Percentiles rank a stretch among this genome's conserved stretches.
Conservation (phyloP, 2,888 invertebrate species). For the Acholoe squamosa region DNA sequence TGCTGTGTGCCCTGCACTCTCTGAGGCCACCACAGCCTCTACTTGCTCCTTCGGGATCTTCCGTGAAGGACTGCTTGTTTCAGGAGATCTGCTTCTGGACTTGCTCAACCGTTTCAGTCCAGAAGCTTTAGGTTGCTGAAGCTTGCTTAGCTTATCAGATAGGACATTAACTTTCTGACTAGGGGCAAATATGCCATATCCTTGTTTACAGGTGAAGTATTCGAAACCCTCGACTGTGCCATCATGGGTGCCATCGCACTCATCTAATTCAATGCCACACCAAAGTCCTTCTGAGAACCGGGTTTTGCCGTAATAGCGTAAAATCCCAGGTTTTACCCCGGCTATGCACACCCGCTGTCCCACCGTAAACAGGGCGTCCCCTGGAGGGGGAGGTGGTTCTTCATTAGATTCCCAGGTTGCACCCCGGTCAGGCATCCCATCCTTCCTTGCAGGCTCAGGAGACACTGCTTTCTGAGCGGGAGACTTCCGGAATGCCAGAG, state of each 20-base stretch:
- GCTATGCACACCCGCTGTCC: constrained; percentile 84
- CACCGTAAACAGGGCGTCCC: constrained; percentile 68
- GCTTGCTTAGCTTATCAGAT: constrained; percentile 2
- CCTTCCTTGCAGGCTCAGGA: not conserved
- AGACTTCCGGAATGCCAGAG: constrained; percentile 29
- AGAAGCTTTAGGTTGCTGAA: constrained; percentile 49
- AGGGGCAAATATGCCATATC: constrained; percentile 87
- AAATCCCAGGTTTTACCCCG: constrained; percentile 84
- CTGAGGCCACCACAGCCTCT: not conserved
- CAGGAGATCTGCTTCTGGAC: constrained; percentile 33
- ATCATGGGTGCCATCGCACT: constrained; percentile 87
- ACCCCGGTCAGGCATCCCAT: constrained; percentile 27
- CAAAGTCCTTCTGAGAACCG: constrained; percentile 86
- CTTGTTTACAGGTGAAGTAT: constrained; percentile 87
- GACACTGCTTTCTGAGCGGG: not conserved
- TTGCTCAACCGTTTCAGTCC: constrained; percentile 30
- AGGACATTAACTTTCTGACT: constrained; percentile 84
- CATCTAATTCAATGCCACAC: constrained; percentile 87
- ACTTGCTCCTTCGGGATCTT: not conserved
- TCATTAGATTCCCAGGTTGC: not conserved
- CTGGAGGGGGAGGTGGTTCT: not conserved
- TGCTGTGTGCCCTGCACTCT: not conserved
- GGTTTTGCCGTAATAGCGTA: constrained; percentile 86
- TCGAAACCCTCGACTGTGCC: constrained; percentile 86
- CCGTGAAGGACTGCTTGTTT: not conserved